Evolutionary conservation across 2,797 vertebrate genomes (phyloP).

Genomic region (Dendrocincla tyrannina): DNA sequence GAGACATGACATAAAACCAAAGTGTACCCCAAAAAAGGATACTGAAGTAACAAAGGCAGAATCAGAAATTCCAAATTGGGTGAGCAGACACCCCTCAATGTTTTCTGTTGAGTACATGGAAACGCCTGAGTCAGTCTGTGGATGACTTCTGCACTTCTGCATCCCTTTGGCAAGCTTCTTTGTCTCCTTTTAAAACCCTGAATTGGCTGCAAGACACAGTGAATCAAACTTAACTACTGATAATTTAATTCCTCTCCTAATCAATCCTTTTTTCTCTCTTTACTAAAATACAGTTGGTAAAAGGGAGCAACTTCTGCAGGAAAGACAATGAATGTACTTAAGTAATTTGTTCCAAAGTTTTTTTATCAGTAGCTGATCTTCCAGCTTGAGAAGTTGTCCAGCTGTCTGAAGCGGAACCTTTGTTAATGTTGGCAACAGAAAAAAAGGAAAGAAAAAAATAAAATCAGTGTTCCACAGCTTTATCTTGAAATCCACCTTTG

Average conservation of each 20-base stretch:
- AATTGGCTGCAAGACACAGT: neutral
- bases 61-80: neutral
- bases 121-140: neutral
- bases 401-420: neutral
- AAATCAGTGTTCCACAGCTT: neutral
- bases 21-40: neutral
- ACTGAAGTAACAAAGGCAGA: neutral
- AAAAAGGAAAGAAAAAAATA: neutral
- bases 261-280: neutral
- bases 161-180: neutral
- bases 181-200: neutral
- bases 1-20: neutral
- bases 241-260: neutral
- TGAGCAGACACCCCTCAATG: neutral
- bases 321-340: neutral
- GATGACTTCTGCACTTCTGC: neutral
- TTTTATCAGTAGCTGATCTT: neutral
- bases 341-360: neutral
- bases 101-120: neutral
- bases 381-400: neutral
- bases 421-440: neutral
- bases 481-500: neutral
- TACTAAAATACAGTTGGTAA: neutral
- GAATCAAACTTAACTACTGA: neutral
- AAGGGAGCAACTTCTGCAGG: neutral